A percentile compares a stretch with the other conserved stretches of the same genome.
Evolutionary conservation across 2,797 vertebrate species (phyloP).

Genomic region (Amniataba percoides): DNA sequence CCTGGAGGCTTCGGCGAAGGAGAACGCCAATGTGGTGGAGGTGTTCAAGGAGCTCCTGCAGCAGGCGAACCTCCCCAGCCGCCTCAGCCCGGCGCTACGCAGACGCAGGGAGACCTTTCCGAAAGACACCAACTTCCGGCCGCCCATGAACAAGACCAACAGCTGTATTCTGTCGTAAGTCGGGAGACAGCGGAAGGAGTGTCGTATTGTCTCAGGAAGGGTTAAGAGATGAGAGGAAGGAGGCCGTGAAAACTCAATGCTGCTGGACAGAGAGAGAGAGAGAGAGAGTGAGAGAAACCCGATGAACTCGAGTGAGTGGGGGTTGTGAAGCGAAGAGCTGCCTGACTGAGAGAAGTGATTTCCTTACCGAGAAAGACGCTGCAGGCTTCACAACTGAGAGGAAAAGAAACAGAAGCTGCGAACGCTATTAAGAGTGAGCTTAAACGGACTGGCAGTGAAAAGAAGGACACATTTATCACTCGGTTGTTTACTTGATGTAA

Average conservation of each 20-base stretch:
- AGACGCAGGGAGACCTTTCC: conserved; percentile 92
- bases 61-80: conserved; percentile 89
- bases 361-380: conserved; percentile 27
- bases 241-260: neutral
- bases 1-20: conserved; percentile 91
- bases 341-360: conserved; percentile 7
- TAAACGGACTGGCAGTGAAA: conserved; percentile 15
- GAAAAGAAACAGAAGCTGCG: conserved; percentile 6
- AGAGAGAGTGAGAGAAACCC: conserved; percentile 29
- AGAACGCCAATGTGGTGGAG: conserved; percentile 91
- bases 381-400: conserved; percentile 20
- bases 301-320: conserved; percentile 7
- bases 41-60: conserved; percentile 93
- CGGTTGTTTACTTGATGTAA: conserved; percentile 61
- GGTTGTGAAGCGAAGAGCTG: conserved; percentile 11
- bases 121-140: conserved; percentile 84
- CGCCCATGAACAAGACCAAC: conserved; percentile 96
- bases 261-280: conserved; percentile 39
- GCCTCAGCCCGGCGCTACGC: conserved; percentile 89
- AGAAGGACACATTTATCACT: conserved; percentile 27
- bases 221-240: neutral
- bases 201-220: neutral
- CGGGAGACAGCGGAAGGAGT: neutral
- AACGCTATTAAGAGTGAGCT: neutral
- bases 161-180: conserved; percentile 91